Conservation (phyloP, 2,888 invertebrate genomes). For the Lottia scabra region DNA sequence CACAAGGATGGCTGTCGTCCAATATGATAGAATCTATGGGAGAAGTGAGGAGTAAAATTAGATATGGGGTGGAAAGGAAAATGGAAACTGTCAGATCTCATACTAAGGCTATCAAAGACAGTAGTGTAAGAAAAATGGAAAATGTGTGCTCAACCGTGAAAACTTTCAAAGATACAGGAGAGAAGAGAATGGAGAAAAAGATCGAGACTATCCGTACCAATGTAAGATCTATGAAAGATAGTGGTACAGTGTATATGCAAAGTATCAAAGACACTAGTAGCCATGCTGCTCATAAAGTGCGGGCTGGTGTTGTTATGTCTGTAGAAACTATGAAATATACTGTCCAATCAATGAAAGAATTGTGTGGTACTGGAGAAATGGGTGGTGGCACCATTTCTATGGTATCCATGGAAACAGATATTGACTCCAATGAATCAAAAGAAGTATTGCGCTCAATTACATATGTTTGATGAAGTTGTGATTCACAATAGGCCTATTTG, state of each 20-base stretch:
- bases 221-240: slow-evolving; percentile 42
- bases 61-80: slow-evolving; percentile 52
- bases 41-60: slow-evolving; percentile 53
- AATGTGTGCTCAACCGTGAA: background rate
- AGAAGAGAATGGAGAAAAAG: slow-evolving; percentile 39
- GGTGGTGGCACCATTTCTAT: slow-evolving; percentile 63
- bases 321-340: slow-evolving; percentile 63
- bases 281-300: slow-evolving; percentile 53
- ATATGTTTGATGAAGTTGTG: slow-evolving; percentile 29
- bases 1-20: slow-evolving; percentile 34
- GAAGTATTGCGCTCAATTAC: slow-evolving; percentile 54
- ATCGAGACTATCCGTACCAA: slow-evolving; percentile 54
- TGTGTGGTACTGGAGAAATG: slow-evolving; percentile 66
- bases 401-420: slow-evolving; percentile 59
- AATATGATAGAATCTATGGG: slow-evolving; percentile 57
- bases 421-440: slow-evolving; percentile 53
- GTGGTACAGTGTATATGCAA: slow-evolving; percentile 55
- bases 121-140: slow-evolving; percentile 25
- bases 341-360: slow-evolving; percentile 63
- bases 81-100: slow-evolving; percentile 54
- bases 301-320: slow-evolving; percentile 57
- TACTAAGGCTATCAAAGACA: slow-evolving; percentile 42
- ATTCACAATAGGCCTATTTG: too few species aligned
- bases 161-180: background rate
- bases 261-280: slow-evolving; percentile 56